These are phyloP conservation scores for Chlorocebus sabaeus DNA, from an alignment of 2,113 vertebrate species.

Conservation along the genomic window DNA sequence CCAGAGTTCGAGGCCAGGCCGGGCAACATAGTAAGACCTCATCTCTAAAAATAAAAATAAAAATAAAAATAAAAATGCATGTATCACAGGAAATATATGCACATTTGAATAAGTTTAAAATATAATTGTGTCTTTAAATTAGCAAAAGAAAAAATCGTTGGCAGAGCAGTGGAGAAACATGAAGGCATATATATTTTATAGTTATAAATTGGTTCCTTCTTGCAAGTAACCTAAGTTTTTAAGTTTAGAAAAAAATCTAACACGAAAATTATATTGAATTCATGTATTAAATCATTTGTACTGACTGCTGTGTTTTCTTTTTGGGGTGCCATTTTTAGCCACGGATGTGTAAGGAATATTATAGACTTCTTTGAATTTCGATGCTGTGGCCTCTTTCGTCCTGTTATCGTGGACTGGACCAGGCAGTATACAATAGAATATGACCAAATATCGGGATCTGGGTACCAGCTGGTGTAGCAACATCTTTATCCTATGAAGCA, in stretches of 20 bases:
- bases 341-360: conserved; percentile 96
- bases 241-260: conserved; percentile 39
- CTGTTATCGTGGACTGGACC: conserved; percentile 97
- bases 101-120: conserved; percentile 9
- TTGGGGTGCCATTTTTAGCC: conserved; percentile 82
- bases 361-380: conserved; percentile 99
- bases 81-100: background rate
- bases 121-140: conserved; percentile 23
- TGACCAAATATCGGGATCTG: conserved; percentile 96
- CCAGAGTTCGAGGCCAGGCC: background rate
- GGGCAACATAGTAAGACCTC: background rate
- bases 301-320: conserved; percentile 57
- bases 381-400: conserved; percentile 98
- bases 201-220: conserved; percentile 16
- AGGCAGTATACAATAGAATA: conserved; percentile 99
- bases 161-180: background rate
- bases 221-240: conserved; percentile 23
- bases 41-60: too few species aligned
- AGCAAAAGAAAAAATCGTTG: conserved; percentile 27
- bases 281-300: conserved; percentile 22
- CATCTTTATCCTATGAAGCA: conserved; percentile 80
- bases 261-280: background rate
- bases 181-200: background rate
- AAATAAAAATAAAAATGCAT: background rate
- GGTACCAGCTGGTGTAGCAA: conserved; percentile 97